Conservation (phyloP, 2,888 invertebrate genomes). For the Tolmerus cingulatus region DNA sequence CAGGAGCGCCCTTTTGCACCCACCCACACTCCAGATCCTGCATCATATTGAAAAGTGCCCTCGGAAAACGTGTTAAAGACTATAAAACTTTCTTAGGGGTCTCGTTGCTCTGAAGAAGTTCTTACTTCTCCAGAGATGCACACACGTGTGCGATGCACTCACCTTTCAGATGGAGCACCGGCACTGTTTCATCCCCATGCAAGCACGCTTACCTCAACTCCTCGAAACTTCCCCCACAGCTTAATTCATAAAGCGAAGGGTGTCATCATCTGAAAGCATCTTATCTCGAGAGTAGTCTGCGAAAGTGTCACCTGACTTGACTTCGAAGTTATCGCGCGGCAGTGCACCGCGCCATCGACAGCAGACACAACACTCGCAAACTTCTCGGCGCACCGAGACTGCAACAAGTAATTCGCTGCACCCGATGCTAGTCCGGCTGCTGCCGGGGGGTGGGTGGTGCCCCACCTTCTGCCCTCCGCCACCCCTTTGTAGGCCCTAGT, state of each 20-base stretch:
- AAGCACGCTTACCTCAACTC: constrained; percentile 24
- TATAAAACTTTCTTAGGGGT: constrained; percentile 19
- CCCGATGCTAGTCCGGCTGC: neutral
- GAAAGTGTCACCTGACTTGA: constrained; percentile 36
- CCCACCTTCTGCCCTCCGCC: neutral
- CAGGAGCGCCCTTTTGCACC: neutral
- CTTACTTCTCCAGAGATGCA: neutral
- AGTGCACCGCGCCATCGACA: neutral
- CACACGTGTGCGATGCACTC: neutral
- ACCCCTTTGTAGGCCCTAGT: neutral
- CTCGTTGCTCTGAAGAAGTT: neutral
- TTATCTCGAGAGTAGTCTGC: constrained; percentile 29
- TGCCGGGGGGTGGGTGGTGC: neutral
- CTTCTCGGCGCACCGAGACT: neutral
- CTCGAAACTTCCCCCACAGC: constrained; percentile 20
- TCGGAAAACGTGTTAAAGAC: constrained; percentile 33
- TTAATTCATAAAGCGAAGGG: constrained; percentile 36
- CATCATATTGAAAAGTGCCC: neutral
- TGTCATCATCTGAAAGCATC: constrained; percentile 36
- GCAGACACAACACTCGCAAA: neutral
- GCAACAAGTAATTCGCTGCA: constrained; percentile 1
- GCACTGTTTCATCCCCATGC: constrained; percentile 2
- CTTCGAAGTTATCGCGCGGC: constrained; percentile 6
- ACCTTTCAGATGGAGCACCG: constrained; percentile 1
- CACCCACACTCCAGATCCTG: neutral